Percentiles rank a stretch among this genome's conserved stretches.
Conservation (phyloP, 2,113 vertebrate genomes). For the Hystrix cristata region DNA sequence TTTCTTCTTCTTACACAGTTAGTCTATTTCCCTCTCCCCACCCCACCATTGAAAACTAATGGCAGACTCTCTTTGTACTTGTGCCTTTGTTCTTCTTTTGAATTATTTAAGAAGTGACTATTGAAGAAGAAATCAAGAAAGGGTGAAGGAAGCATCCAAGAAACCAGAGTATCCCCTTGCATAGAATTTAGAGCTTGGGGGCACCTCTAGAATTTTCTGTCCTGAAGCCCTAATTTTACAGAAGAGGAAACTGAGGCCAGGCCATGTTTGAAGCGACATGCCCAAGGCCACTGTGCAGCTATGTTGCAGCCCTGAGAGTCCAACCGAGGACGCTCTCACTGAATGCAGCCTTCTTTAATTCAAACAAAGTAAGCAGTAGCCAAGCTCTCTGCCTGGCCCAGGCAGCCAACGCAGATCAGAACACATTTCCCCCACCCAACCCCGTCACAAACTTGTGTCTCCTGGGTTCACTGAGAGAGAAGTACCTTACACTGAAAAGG, state of each 20-base stretch:
- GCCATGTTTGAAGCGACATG: neutral
- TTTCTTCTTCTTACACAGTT: neutral
- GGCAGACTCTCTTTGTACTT: neutral
- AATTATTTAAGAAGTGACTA: conserved; percentile 50
- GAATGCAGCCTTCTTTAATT: neutral
- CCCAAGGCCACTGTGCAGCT: no score
- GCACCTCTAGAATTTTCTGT: neutral
- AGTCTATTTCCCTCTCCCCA: neutral
- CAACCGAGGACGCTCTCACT: neutral
- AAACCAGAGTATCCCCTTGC: neutral
- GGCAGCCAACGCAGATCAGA: neutral
- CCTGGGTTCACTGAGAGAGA: neutral
- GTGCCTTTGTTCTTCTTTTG: neutral
- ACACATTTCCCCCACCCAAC: no score
- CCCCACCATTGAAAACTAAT: neutral
- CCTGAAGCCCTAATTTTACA: neutral
- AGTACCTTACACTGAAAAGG: neutral
- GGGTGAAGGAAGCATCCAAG: neutral
- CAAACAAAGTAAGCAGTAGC: neutral
- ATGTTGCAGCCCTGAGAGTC: neutral
- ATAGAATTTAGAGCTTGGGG: neutral
- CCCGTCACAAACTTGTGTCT: neutral
- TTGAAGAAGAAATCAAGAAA: conserved; percentile 42
- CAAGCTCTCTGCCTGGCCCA: neutral
- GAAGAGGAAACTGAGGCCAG: neutral